Conservation (phyloP, 2,888 invertebrate species). For the Reticulitermes lucifugus region DNA sequence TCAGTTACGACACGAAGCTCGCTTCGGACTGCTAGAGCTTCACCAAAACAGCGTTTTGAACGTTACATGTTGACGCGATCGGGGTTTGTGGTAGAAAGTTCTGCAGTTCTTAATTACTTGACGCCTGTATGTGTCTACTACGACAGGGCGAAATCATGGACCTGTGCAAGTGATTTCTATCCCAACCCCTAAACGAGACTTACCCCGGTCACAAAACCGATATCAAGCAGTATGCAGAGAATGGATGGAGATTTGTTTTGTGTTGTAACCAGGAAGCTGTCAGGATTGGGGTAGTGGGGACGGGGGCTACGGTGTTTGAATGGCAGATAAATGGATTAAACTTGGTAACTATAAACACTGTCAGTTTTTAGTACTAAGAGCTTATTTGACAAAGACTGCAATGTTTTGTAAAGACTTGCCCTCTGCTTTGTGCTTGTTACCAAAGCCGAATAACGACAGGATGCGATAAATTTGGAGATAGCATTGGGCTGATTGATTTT, state of each 20-base stretch:
- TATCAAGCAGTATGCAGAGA: not conserved
- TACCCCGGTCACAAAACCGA: slow-evolving; percentile 4
- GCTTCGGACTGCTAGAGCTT: not conserved
- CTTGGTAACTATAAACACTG: not conserved
- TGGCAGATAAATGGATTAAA: slow-evolving; percentile 31
- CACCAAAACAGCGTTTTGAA: too few species aligned
- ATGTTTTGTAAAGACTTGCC: too few species aligned
- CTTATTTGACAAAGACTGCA: slow-evolving; percentile 14
- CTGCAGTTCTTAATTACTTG: not conserved
- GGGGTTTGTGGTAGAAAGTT: not conserved
- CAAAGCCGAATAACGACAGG: too few species aligned
- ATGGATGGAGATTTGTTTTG: slow-evolving; percentile 23
- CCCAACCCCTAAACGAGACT: too few species aligned
- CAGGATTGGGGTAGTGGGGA: not conserved
- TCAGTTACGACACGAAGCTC: not conserved
- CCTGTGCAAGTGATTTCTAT: not conserved
- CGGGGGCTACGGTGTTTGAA: not conserved
- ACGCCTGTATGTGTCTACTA: not conserved
- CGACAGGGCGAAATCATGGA: not conserved
- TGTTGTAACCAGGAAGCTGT: slow-evolving; percentile 19
- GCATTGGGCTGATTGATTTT: too few species aligned
- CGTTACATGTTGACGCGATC: not conserved
- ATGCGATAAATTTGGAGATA: too few species aligned
- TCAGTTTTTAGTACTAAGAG: slow-evolving; percentile 14
- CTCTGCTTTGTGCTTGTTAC: too few species aligned